Evolutionary conservation across 92 coral and sea anemone species (phyloP).

Genomic region (Porites evermanni): DNA sequence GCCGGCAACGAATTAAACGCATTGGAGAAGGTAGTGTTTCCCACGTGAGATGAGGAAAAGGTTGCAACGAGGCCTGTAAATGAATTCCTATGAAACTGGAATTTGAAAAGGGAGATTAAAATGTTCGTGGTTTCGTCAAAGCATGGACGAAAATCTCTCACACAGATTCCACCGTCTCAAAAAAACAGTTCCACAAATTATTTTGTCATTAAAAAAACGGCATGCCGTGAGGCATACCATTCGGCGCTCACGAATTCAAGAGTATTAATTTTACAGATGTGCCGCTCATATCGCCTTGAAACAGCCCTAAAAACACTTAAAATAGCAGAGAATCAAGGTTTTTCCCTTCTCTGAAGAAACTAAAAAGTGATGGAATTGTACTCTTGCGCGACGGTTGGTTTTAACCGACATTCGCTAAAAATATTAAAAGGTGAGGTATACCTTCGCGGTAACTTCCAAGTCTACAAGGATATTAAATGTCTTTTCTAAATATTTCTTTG

Average conservation of each 20-base stretch:
- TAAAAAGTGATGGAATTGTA: not conserved
- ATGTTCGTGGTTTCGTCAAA: not conserved
- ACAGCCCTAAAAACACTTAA: slow-evolving; percentile 15
- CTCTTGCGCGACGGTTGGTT: not conserved
- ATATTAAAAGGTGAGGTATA: slow-evolving; percentile 10
- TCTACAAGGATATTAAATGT: slow-evolving; percentile 48
- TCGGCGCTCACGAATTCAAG: slow-evolving; percentile 21
- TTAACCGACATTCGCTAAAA: slow-evolving; percentile 31
- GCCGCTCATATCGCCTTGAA: slow-evolving; percentile 20
- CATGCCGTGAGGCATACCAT: slow-evolving; percentile 40
- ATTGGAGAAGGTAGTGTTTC: not conserved
- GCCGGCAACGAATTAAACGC: not conserved
- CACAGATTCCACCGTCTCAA: not conserved
- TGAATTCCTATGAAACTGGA: not conserved
- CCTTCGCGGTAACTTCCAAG: slow-evolving; percentile 42
- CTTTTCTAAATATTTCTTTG: slow-evolving; percentile 32
- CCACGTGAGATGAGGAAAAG: not conserved
- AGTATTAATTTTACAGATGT: slow-evolving; percentile 79
- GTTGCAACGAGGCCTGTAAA: not conserved
- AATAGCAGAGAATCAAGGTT: slow-evolving; percentile 5
- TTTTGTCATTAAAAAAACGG: slow-evolving; percentile 9
- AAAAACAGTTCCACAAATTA: slow-evolving; percentile 23
- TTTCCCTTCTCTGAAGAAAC: slow-evolving; percentile 4
- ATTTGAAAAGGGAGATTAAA: too few species aligned
- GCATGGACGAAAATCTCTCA: not conserved